Base-by-base conservation (phyloP, 2,888 invertebrate species). In the Cepaea hortensis region DNA sequence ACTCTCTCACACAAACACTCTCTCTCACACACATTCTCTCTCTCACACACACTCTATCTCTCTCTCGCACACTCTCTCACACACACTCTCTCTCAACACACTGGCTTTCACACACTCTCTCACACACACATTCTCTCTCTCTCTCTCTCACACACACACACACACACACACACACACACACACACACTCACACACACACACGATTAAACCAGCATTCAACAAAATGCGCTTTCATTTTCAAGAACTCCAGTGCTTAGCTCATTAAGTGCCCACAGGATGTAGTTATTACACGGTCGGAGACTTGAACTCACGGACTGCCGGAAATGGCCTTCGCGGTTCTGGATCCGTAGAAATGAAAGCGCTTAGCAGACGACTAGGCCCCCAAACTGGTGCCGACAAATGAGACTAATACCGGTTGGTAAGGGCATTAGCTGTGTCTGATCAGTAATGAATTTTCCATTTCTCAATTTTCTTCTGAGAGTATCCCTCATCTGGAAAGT, bases 391-490 rank as follows among this genome's bases (percentile, higher is more conserved):
- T 48, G 46, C 35, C 5, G 75, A 81, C 81, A 85, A 85, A 81
- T 85, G 62, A 35, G 46, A 61, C 73, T 80, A 85, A 85, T 80
- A 72, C 62, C 65, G 62, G 65, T n/a, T 15, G 72, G 48, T 50
- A 65, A 18, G 48, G 7, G 61, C 48, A 62, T 81, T 72, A 35
- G 75, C 65, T 35, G n/a, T 46, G 72, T 80, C 23, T 61, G 7
- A 75, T 75, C 85, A 46, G 48, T 85, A 85, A 85, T 85, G 85
- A 85, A 85, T 85, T 85, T 85, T 85, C 85, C 85, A 85, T 85
- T 85, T 85, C 81, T 81, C 81, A 85, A 81, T 85, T 85, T 85
- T 50, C 81, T 55, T 6, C 46, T 55, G 80, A n/a, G 73, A 3
- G 55, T 55, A 55, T 55, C 18, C n/a, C 61, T 55, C 35, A 81